phyloP scores from a whole-genome alignment of 1,140 invertebrate species.

The Chionoecetes opilio region DNA sequence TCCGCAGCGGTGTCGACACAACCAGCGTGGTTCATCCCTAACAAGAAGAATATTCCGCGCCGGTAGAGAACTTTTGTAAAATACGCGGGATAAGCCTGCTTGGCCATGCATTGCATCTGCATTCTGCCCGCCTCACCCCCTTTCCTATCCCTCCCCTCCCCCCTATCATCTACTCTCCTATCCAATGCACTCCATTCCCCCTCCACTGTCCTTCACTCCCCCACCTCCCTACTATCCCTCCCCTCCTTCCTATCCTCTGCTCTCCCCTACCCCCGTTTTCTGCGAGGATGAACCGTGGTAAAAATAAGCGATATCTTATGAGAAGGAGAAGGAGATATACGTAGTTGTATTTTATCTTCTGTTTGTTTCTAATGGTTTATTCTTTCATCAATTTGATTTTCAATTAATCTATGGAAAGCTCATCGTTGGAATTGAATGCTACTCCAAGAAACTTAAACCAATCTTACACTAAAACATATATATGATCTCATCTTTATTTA shows the following conservation, averaged over 20 bases:
- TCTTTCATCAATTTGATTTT: too few relatives aligned
- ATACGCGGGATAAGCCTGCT: not conserved
- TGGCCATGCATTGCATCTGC: constrained; percentile 7
- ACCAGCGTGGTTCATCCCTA: not conserved
- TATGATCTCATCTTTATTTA: not conserved
- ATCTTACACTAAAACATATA: not conserved
- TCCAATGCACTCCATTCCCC: not conserved
- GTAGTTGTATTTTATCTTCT: not conserved
- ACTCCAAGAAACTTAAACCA: not conserved
- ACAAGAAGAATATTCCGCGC: constrained; percentile 7
- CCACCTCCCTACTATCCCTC: not conserved
- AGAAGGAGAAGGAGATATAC: not conserved
- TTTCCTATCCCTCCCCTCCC: too few relatives aligned
- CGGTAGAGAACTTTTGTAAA: not conserved
- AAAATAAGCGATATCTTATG: not conserved
- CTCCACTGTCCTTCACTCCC: not conserved
- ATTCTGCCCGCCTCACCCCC: not conserved
- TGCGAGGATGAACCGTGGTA: not conserved
- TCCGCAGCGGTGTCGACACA: not conserved
- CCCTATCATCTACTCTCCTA: too few relatives aligned
- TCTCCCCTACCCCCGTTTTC: not conserved
- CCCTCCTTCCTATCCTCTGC: not conserved
- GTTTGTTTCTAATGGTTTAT: not conserved
- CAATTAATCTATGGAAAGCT: not conserved
- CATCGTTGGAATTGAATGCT: not conserved